Conservation (phyloP, 1,140 invertebrate genomes). For the Plectrocnemia conspersa region DNA sequence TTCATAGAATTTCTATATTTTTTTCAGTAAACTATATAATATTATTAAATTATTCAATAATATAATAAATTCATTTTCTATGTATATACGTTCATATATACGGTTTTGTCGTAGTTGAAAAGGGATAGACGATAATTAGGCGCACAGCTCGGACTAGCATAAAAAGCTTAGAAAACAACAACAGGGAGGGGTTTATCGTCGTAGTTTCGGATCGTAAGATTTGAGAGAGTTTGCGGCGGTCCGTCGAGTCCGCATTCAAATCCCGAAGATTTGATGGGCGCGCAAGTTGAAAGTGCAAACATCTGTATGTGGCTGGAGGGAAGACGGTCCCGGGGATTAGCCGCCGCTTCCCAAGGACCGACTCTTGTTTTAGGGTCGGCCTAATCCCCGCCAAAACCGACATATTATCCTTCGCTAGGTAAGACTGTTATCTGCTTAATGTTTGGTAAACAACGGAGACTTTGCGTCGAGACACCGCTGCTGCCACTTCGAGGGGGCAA, state of each 20-base stretch:
- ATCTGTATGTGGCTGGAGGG: constrained; percentile 34
- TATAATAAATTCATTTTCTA: too few relatives aligned
- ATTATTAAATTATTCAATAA: too few relatives aligned
- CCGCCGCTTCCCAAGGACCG: constrained; percentile 26
- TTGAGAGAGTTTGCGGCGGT: background rate
- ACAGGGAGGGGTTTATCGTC: too few relatives aligned
- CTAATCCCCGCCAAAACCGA: constrained; percentile 34
- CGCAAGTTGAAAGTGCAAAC: constrained; percentile 34
- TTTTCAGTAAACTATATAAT: too few relatives aligned
- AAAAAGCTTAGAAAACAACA: too few relatives aligned
- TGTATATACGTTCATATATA: too few relatives aligned
- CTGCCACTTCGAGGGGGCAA: too few relatives aligned
- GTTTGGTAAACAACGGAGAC: constrained; percentile 54
- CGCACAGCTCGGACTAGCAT: too few relatives aligned
- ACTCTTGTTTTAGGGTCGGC: constrained; percentile 32
- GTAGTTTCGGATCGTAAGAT: too few relatives aligned
- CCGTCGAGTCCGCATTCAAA: background rate
- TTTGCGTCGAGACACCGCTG: constrained; percentile 29
- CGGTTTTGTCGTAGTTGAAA: too few relatives aligned
- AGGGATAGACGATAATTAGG: too few relatives aligned
- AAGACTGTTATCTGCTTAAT: constrained; percentile 53
- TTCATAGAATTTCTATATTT: too few relatives aligned
- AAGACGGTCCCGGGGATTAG: constrained; percentile 32
- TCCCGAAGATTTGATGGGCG: constrained; percentile 27
- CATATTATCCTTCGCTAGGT: constrained; percentile 34